Evolutionary conservation across 2,888 invertebrate species (phyloP), one percentile per base, ranked within the genome.

Genomic region (Oegoconia quadripuncta): DNA sequence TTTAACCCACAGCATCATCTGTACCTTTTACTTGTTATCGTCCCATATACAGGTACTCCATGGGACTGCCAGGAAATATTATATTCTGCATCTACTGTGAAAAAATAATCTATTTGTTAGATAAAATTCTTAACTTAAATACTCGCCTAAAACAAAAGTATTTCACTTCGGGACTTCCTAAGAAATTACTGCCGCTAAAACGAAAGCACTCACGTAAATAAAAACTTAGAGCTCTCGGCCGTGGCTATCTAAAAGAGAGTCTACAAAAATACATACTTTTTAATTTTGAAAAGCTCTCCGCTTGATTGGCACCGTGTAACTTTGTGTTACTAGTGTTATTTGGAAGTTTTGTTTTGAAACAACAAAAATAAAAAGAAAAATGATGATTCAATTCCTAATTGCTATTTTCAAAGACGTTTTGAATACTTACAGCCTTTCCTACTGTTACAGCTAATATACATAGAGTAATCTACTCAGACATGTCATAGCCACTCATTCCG

Each of bases 241-340:
- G 54, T 53, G 50, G 48, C 44, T 44, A 45, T 48, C 50, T 54
- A 58, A 54, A 56, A 62, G 59, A 55, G 54, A 63, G 49, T 41
- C 68, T 54, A 64, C 66, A 63, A 72, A 64, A 56, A 58, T n/a
- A 63, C 60, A 65, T 66, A 65, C 65, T 70, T 74, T 73, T 74
- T 74, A 74, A 75, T 74, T 77, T 73, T 69, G 65, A 71, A 70
- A 72, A 70, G 76, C 77, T 75, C 64, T 79, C 51, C 60, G 53
- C 44, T 50, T 71, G 76, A 77, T 79, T 77, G 69, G 68, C n/a
- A n/a, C n/a, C n/a, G n/a, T 55, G 58, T 37, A 47, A 25, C 15
- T 9, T 55, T n/a, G n/a, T n/a, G n/a, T n/a, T n/a, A n/a, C n/a
- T n/a, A n/a, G n/a, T n/a, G n/a, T n/a, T n/a, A n/a, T n/a, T n/a